phyloP scores from a whole-genome alignment of 2,888 invertebrate species.

The Lasius platythorax region DNA sequence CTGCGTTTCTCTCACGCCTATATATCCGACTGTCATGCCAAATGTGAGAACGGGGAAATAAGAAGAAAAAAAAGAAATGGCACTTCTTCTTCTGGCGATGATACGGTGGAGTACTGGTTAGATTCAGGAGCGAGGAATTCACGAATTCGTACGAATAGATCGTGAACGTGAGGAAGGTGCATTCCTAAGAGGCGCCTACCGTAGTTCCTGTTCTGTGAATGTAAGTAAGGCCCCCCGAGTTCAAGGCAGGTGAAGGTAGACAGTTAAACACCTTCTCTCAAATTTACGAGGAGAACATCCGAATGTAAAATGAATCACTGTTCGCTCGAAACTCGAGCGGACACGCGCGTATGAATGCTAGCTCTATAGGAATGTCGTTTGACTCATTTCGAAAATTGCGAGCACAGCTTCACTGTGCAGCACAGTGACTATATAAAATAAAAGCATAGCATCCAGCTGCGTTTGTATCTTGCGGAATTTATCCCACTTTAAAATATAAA shows the following conservation, averaged over 20 bases:
- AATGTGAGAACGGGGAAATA: conserved; percentile 31
- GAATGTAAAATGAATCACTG: conserved; percentile 51
- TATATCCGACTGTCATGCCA: conserved; percentile 13
- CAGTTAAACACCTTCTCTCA: conserved; percentile 45
- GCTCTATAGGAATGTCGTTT: not conserved
- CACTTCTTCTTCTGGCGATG: not conserved
- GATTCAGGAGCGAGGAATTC: not conserved
- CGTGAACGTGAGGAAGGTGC: conserved; percentile 55
- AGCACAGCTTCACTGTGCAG: not conserved
- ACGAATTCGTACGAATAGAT: conserved; percentile 31
- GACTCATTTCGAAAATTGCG: not conserved
- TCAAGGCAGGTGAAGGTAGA: conserved; percentile 27
- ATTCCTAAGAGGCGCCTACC: conserved; percentile 71
- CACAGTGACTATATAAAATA: not conserved
- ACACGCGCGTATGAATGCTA: not conserved
- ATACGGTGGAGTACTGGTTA: not conserved
- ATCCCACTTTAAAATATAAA: not conserved
- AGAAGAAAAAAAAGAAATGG: not conserved
- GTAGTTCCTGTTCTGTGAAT: conserved; percentile 70
- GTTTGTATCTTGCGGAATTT: not conserved
- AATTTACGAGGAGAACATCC: conserved; percentile 47
- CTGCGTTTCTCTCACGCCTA: conserved; percentile 34
- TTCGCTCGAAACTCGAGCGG: conserved; percentile 5
- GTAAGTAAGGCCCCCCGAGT: conserved; percentile 26
- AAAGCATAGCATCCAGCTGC: not conserved